These are phyloP conservation scores for Dipodomys merriami DNA, from an alignment of 2,113 vertebrate genomes.

Conservation along the genomic window DNA sequence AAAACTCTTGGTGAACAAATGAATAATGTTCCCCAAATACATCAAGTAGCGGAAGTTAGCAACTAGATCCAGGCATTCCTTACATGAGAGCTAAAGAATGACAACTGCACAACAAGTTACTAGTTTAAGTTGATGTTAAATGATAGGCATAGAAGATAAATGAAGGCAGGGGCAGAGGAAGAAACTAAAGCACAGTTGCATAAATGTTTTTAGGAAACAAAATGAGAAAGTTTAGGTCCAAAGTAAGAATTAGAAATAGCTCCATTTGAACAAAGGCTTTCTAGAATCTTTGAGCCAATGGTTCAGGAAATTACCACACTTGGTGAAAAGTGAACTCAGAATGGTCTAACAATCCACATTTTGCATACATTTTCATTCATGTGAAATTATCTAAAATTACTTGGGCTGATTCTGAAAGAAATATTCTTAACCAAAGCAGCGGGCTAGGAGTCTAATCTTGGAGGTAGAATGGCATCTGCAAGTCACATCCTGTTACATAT, in stretches of 20 bases:
- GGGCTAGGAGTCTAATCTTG: not conserved
- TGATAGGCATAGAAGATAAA: not conserved
- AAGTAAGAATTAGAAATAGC: not conserved
- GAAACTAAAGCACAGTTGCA: not conserved
- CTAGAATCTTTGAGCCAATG: not conserved
- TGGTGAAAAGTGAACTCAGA: not conserved
- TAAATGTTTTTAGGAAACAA: not conserved
- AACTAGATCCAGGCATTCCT: not conserved
- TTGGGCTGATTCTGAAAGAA: constrained; percentile 21
- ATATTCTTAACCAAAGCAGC: constrained; percentile 36
- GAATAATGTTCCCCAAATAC: not conserved
- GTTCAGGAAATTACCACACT: not conserved
- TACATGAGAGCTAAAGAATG: not conserved
- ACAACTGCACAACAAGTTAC: not conserved
- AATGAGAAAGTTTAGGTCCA: not conserved
- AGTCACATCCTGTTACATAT: not conserved
- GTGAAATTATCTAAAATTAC: constrained; percentile 2
- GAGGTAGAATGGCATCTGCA: not conserved
- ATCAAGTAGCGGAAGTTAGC: not conserved
- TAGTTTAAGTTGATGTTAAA: not conserved
- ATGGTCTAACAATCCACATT: not conserved
- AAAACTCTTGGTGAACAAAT: not conserved
- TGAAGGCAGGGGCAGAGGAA: not conserved
- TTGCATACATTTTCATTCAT: not conserved
- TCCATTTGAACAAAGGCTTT: not conserved